Percentiles rank a stretch among this genome's conserved stretches.
Conservation (phyloP, 2,113 vertebrate species). For the Callipepla californica region DNA sequence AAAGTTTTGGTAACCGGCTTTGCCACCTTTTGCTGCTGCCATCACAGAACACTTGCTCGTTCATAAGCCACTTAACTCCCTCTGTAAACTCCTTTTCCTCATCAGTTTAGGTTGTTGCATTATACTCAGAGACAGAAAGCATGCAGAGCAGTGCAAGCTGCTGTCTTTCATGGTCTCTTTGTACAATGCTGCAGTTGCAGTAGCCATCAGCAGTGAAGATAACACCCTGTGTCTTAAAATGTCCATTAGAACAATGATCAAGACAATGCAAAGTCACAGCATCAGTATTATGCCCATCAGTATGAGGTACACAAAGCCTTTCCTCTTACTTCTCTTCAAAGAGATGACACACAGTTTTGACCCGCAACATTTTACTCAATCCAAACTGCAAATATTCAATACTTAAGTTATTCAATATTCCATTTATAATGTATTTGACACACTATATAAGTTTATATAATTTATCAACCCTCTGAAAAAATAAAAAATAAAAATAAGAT, state of each 20-base stretch:
- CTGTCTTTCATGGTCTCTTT: not conserved
- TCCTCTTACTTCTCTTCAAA: not conserved
- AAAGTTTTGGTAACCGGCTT: not conserved
- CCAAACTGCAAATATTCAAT: not conserved
- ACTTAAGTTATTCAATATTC: not conserved
- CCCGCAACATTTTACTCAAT: not conserved
- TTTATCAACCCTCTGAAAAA: not conserved
- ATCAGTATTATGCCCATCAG: not conserved
- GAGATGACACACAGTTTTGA: not conserved
- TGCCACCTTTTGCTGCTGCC: not conserved
- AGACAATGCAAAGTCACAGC: not conserved
- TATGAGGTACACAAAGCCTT: not conserved
- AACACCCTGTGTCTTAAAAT: not conserved
- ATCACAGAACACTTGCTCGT: fast-evolving
- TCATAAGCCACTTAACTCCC: not conserved
- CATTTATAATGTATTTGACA: not conserved
- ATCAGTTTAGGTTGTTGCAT: not conserved
- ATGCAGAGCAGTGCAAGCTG: not conserved
- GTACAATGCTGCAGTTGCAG: not conserved
- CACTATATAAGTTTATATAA: not conserved
- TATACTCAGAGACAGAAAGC: not conserved
- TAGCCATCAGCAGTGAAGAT: not conserved
- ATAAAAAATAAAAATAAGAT: not conserved
- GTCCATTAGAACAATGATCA: not conserved
- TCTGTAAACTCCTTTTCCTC: not conserved